Evolutionary conservation across 2,797 vertebrate genomes (phyloP).

Genomic region (Florisuga fusca): DNA sequence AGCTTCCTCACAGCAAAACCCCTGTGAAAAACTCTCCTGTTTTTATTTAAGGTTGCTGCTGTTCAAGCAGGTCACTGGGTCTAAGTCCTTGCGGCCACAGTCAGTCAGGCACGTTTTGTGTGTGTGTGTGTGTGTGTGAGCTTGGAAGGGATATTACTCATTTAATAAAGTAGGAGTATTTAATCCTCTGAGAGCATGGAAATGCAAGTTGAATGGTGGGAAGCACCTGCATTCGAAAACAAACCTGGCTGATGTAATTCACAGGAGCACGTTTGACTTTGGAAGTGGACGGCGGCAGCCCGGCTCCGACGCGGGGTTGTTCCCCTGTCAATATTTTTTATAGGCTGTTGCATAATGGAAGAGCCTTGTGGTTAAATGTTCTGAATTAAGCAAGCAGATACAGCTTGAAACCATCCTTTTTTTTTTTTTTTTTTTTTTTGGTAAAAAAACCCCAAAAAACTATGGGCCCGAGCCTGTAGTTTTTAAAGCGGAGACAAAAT

Average conservation of each 20-base stretch:
- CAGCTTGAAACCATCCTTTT: background rate
- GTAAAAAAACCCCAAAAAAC: no score
- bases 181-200: background rate
- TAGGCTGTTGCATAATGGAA: background rate
- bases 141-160: conserved; percentile 30
- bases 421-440: background rate
- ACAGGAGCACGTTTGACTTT: fast-evolving
- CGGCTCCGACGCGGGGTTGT: background rate
- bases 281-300: background rate
- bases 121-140: background rate
- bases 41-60: background rate
- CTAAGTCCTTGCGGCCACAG: background rate
- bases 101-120: background rate
- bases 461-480: background rate
- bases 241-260: background rate
- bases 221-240: conserved; percentile 10
- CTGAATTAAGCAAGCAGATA: background rate
- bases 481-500: background rate
- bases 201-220: background rate
- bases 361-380: conserved; percentile 2
- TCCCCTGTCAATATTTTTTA: background rate
- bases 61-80: background rate
- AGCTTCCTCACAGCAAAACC: background rate
- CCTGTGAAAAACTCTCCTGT: background rate
- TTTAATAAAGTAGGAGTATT: background rate